phyloP scores from a whole-genome alignment of 1,140 invertebrate genomes.

The Diuraphis noxia region DNA sequence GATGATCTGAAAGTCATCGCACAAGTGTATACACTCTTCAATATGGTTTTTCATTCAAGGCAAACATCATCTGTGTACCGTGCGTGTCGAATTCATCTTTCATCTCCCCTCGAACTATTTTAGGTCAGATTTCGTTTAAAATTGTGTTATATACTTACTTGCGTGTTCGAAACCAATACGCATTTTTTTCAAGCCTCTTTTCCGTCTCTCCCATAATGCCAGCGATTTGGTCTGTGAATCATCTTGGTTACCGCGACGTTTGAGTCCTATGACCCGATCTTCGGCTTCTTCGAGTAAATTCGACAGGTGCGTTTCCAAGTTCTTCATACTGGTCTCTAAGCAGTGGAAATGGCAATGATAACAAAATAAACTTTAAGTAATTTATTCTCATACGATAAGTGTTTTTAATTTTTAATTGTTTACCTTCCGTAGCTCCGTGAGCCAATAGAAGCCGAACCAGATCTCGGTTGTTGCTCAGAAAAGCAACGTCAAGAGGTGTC shows the following conservation, averaged over 20 bases:
- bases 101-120: no score
- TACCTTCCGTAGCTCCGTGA: conserved; percentile 86
- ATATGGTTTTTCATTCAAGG: neutral
- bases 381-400: neutral
- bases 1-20: neutral
- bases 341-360: conserved; percentile 61
- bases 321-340: conserved; percentile 71
- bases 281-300: conserved; percentile 80
- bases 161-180: conserved; percentile 71
- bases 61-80: neutral
- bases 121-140: neutral
- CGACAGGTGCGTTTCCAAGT: conserved; percentile 72
- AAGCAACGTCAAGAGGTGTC: conserved; percentile 86
- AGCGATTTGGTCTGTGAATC: conserved; percentile 71
- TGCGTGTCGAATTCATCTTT: neutral
- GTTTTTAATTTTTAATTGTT: conserved; percentile 58
- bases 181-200: conserved; percentile 78
- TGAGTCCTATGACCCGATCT: conserved; percentile 72
- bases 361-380: neutral
- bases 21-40: neutral
- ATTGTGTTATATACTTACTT: conserved; percentile 62
- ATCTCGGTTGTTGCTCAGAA: conserved; percentile 82
- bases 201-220: conserved; percentile 82
- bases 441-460: conserved; percentile 85
- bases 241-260: conserved; percentile 66